Evolutionary conservation across 2,888 invertebrate species (phyloP), one percentile per base, ranked within the genome.

Genomic region (Plagodis pulveraria): DNA sequence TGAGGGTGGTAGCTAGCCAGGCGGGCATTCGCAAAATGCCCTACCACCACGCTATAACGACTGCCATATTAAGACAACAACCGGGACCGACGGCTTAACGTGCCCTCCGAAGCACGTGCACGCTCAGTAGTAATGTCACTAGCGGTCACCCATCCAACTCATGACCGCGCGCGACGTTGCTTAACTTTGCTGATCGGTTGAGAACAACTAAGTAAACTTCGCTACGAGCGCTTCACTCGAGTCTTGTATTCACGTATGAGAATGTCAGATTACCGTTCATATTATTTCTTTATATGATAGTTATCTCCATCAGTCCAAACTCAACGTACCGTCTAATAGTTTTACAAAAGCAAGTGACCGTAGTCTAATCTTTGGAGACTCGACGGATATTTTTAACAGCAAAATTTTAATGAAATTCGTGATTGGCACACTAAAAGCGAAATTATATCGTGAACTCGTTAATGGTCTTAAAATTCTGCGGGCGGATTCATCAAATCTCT

Each of bases 251-350:
- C 48, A 78, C 79, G 79, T 80, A 85, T 80, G 83, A 80, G 84
- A 83, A 85, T 84, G 84, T 87, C 85, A 83, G 86, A 87, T 89
- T 86, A 87, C 81, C 78, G 69, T 78, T 71, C 75, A 84, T 84
- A 89, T 89, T 89, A 89, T 89, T 88, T 89, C 86, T 84, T 86
- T 86, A 87, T 87, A 86, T 81, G 89, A 89, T 89, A 88, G 81
- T 80, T 78, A 89, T 89, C 89, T 89, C 83, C 81, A 83, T 83
- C 84, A 77, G 81, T 85, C 84, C 74, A 72, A 71, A 81, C 69
- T 77, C 81, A 80, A 84, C 85, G 86, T 85, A 76, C 81, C 88
- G 86, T 81, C 80, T 86, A 87, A 89, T 88, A 86, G 85, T 86
- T 81, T 81, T 83, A 84, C 81, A 81, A 84, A 77, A 78, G 77